Evolutionary conservation across 2,113 vertebrate genomes (phyloP).

Genomic region (Nematolebias whitei): DNA sequence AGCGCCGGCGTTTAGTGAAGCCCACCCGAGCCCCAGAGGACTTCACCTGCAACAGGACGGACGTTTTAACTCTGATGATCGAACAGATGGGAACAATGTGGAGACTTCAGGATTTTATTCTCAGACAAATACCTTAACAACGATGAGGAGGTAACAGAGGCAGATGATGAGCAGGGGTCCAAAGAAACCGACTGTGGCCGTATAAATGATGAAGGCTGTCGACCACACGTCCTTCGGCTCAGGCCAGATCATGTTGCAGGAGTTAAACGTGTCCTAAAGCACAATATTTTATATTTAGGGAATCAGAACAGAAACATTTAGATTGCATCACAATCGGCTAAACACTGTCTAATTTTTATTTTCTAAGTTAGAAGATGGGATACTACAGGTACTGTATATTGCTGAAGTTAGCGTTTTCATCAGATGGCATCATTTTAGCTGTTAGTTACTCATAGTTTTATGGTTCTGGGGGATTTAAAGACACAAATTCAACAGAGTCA

Average conservation of each 20-base stretch:
- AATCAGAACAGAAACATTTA: not conserved
- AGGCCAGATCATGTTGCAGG: conserved; percentile 95
- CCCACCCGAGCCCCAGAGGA: conserved; percentile 84
- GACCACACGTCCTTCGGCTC: conserved; percentile 89
- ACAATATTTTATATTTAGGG: not conserved
- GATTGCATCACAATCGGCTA: not conserved
- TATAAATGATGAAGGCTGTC: conserved; percentile 90
- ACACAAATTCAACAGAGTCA: too few relatives aligned
- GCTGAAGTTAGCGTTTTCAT: too few relatives aligned
- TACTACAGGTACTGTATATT: too few relatives aligned
- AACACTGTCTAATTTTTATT: too few relatives aligned
- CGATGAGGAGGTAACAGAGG: conserved; percentile 91
- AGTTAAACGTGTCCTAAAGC: conserved; percentile 82
- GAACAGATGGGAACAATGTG: too few relatives aligned
- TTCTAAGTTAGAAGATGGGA: too few relatives aligned
- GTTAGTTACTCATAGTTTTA: too few relatives aligned
- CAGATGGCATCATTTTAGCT: too few relatives aligned
- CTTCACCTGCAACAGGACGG: conserved; percentile 79
- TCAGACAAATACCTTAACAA: conserved; percentile 77
- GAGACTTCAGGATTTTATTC: not conserved
- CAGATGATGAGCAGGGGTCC: conserved; percentile 92
- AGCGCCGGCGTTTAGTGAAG: conserved; percentile 85
- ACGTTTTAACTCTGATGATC: too few relatives aligned
- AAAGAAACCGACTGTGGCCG: conserved; percentile 89
- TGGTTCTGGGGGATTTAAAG: too few relatives aligned